These are phyloP conservation scores for Sebastes matsubarae DNA, from an alignment of 2,797 vertebrate genomes.

Conservation along the genomic window DNA sequence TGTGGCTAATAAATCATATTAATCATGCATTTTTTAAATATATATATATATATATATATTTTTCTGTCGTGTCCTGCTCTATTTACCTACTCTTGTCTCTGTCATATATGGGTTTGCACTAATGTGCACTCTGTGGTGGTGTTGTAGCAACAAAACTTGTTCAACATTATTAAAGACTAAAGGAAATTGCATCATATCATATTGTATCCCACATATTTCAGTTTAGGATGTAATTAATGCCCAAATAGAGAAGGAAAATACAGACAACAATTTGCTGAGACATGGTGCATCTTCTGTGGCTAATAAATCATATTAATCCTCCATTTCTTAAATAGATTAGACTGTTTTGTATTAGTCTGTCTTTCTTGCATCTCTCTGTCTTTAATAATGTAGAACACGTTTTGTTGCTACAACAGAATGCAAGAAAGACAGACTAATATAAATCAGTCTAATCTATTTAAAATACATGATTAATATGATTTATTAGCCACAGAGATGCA, in stretches of 20 bases:
- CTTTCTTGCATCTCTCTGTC: neutral
- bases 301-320: neutral
- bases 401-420: neutral
- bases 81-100: too few relatives aligned
- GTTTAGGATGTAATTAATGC: too few relatives aligned
- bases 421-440: neutral
- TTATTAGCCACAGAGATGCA: neutral
- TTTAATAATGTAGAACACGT: too few relatives aligned
- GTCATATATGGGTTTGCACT: too few relatives aligned
- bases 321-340: neutral
- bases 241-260: too few relatives aligned
- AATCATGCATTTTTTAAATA: too few relatives aligned
- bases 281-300: neutral
- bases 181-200: neutral
- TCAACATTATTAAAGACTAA: too few relatives aligned
- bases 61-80: too few relatives aligned
- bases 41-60: too few relatives aligned
- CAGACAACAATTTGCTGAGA: neutral
- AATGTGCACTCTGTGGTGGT: too few relatives aligned
- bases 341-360: neutral
- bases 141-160: too few relatives aligned
- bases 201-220: neutral
- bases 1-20: too few relatives aligned
- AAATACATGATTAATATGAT: neutral
- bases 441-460: neutral